Evolutionary conservation across 2,797 vertebrate species (phyloP).

Genomic region (Phalanger gymnotis): DNA sequence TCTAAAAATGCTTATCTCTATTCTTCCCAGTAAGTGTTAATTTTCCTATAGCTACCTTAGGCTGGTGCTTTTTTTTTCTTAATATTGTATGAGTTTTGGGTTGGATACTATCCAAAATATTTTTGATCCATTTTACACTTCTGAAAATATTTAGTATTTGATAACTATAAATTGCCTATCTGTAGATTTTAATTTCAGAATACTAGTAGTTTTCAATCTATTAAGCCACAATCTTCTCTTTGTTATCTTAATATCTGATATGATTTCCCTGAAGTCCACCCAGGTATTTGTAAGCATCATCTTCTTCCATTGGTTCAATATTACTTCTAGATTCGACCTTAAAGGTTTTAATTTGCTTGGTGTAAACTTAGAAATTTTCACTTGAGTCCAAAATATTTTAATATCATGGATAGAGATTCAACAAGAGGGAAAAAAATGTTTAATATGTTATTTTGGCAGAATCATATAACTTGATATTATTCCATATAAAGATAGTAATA

Average conservation of each 20-base stretch:
- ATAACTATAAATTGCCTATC: not conserved
- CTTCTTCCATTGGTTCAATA: not conserved
- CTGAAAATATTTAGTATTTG: not conserved
- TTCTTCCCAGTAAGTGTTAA: not conserved
- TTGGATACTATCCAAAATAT: too few species aligned
- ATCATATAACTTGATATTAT: not conserved
- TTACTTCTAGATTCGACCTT: not conserved
- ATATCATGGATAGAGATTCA: not conserved
- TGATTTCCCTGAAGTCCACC: not conserved
- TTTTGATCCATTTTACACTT: not conserved
- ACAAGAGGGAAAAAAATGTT: not conserved
- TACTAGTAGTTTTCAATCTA: not conserved
- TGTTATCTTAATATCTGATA: not conserved
- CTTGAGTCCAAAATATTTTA: not conserved
- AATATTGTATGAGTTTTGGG: not conserved
- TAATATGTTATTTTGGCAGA: not conserved
- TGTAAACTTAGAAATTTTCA: not conserved
- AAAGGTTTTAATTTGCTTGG: not conserved
- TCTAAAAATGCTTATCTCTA: not conserved
- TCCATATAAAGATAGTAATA: not conserved
- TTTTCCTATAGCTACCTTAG: not conserved
- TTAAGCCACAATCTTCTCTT: not conserved
- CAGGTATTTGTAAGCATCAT: not conserved
- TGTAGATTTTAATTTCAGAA: not conserved
- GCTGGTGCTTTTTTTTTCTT: not conserved